A percentile compares a stretch with the other conserved stretches of the same genome.
Evolutionary conservation across 2,888 invertebrate species (phyloP).

Genomic region (Agrotis clavis): DNA sequence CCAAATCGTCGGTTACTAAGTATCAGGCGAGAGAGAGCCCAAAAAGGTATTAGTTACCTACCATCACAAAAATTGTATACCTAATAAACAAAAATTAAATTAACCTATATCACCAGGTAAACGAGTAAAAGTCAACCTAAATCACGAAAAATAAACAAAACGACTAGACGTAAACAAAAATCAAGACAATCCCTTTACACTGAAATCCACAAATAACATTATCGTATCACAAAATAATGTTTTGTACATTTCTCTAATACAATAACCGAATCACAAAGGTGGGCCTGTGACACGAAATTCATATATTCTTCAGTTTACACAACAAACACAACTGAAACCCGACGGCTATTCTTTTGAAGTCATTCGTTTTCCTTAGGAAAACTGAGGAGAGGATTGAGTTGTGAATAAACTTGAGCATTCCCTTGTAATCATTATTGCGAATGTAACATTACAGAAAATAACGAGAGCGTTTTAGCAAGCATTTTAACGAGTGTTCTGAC

Average conservation of each 20-base stretch:
- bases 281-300: conserved; percentile 16
- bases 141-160: conserved; percentile 18
- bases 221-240: conserved; percentile 39
- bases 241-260: conserved; percentile 29
- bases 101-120: neutral
- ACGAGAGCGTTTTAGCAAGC: too few species aligned
- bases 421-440: too few species aligned
- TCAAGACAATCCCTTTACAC: conserved; percentile 16
- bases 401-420: too few species aligned
- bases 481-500: too few species aligned
- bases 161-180: neutral
- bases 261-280: conserved; percentile 27
- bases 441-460: too few species aligned
- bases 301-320: conserved; percentile 18
- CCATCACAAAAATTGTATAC: too few species aligned
- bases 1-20: too few species aligned
- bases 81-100: too few species aligned
- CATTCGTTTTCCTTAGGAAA: neutral
- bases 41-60: too few species aligned
- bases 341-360: neutral
- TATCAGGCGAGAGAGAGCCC: too few species aligned
- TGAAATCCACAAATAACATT: conserved; percentile 38
- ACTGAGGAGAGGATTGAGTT: neutral
- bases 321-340: conserved; percentile 10
- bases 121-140: conserved; percentile 3